Evolutionary conservation across 2,113 vertebrate genomes (phyloP).

Genomic region (Eulacestoma nigropectus): DNA sequence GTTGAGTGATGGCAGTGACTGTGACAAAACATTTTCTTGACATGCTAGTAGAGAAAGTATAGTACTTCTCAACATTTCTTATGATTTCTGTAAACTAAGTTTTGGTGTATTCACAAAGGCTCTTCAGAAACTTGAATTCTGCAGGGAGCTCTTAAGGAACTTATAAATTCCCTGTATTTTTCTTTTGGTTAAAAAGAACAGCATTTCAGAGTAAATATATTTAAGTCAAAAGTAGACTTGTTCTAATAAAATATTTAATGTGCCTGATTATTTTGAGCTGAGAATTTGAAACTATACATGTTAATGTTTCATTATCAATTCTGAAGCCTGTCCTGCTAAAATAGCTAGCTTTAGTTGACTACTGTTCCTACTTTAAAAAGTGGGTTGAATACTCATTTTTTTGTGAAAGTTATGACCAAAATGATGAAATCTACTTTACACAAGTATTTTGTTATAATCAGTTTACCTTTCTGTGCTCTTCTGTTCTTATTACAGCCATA

Average conservation of each 20-base stretch:
- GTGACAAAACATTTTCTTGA: not conserved
- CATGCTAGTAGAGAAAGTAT: not conserved
- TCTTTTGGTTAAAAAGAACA: not conserved
- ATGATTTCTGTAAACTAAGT: not conserved
- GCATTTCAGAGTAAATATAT: not conserved
- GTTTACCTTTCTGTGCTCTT: not conserved
- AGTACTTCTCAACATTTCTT: not conserved
- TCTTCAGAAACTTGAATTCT: not conserved
- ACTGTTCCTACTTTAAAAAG: not conserved
- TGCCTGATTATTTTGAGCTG: not conserved
- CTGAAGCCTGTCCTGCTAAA: not conserved
- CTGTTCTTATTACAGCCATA: not conserved
- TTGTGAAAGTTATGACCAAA: not conserved
- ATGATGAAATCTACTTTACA: not conserved
- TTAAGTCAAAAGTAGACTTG: not conserved
- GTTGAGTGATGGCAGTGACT: not conserved
- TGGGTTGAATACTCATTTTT: not conserved
- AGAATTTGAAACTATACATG: not conserved
- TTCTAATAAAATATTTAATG: not conserved
- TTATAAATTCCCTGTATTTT: not conserved
- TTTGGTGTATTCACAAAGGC: not conserved
- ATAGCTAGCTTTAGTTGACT: not conserved
- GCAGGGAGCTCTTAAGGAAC: not conserved
- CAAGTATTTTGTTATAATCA: not conserved
- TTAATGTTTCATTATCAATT: not conserved